A percentile compares a stretch with the other conserved stretches of the same genome.
phyloP scores from a whole-genome alignment of 2,797 vertebrate species.

The Lemur catta region DNA sequence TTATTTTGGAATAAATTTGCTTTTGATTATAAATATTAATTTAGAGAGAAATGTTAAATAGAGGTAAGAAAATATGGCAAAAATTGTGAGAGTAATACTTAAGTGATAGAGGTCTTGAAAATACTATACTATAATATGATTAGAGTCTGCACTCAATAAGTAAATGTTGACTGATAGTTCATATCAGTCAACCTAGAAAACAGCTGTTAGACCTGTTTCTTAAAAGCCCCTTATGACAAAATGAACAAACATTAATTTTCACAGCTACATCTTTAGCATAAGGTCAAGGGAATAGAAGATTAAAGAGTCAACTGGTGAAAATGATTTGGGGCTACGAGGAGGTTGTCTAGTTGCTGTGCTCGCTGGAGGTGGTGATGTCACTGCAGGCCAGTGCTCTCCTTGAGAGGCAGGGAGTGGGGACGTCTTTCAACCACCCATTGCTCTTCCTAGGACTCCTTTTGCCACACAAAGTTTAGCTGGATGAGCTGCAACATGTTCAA shows the following conservation, averaged over 20 bases:
- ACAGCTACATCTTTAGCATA: not conserved
- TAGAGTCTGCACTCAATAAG: not conserved
- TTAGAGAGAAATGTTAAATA: not conserved
- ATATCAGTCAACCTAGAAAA: not conserved
- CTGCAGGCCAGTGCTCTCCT: too few relatives aligned
- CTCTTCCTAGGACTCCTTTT: not conserved
- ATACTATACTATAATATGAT: not conserved
- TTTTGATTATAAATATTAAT: not conserved
- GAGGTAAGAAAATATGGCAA: not conserved
- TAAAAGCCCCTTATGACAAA: not conserved
- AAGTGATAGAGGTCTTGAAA: not conserved
- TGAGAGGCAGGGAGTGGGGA: not conserved
- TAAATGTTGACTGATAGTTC: not conserved
- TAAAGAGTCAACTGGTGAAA: not conserved
- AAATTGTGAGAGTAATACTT: not conserved
- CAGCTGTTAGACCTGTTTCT: not conserved
- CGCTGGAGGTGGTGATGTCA: accelerated
- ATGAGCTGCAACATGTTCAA: not conserved
- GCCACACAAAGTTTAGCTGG: not conserved
- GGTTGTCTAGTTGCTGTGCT: not conserved
- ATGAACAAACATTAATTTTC: not conserved
- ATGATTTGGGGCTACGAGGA: not conserved
- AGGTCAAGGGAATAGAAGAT: not conserved
- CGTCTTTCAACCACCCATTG: not conserved
- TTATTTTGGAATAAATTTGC: not conserved